Percentiles rank a stretch among this genome's conserved stretches.
phyloP scores from a whole-genome alignment of 2,113 vertebrate genomes.

The Pseudopipra pipra region DNA sequence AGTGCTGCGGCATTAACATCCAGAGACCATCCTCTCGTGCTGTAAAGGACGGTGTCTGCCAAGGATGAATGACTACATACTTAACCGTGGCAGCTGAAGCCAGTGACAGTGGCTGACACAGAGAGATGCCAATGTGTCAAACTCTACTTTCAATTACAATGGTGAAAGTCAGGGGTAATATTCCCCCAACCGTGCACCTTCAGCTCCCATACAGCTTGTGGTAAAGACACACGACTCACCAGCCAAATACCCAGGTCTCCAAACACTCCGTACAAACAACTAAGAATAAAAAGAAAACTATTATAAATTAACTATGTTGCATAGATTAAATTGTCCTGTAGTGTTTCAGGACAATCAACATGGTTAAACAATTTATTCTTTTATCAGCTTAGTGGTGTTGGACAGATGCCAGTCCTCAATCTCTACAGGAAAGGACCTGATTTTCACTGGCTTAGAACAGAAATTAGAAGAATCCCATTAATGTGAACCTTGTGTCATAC shows the following conservation, averaged over 20 bases:
- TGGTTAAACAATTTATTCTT: slow-evolving; percentile 32
- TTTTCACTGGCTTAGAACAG: neutral
- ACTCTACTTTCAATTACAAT: slow-evolving; percentile 51
- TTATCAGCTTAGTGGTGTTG: neutral
- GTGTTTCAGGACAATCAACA: slow-evolving; percentile 2
- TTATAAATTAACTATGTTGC: slow-evolving; percentile 15
- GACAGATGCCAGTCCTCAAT: neutral
- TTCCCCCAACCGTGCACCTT: neutral
- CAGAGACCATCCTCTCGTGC: slow-evolving; percentile 52
- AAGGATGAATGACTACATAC: slow-evolving; percentile 39
- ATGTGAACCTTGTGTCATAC: neutral
- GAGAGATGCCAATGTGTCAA: slow-evolving; percentile 47
- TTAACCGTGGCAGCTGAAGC: slow-evolving; percentile 42
- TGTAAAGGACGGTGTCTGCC: slow-evolving; percentile 47
- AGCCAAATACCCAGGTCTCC: neutral
- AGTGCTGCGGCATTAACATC: slow-evolving; percentile 37
- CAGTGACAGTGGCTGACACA: slow-evolving; percentile 21
- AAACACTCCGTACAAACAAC: neutral
- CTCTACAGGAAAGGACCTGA: neutral
- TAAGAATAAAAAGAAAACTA: neutral
- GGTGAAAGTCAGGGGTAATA: slow-evolving; percentile 45
- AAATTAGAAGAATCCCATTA: slow-evolving; percentile 6
- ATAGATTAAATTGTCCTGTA: slow-evolving; percentile 7
- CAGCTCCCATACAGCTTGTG: neutral
- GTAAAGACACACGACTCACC: neutral